Conservation (phyloP, 1,140 invertebrate species). For the Pachypsylla venusta region DNA sequence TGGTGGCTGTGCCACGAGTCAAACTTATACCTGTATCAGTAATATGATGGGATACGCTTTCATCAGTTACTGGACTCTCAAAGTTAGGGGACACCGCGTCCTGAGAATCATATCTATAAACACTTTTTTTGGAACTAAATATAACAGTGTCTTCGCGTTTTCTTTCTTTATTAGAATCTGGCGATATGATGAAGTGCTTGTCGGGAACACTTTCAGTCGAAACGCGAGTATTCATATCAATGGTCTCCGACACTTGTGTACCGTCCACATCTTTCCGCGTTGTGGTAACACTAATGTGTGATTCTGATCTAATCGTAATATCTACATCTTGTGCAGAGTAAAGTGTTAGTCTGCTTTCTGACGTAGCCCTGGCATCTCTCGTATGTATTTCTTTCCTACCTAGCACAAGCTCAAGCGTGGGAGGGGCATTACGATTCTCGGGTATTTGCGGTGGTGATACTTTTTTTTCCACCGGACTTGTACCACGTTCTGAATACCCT, state of each 20-base stretch:
- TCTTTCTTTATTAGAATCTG: constrained; percentile 24
- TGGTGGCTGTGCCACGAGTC: constrained; percentile 33
- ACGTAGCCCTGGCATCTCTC: constrained; percentile 33
- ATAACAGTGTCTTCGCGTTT: constrained; percentile 36
- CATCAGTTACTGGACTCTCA: constrained; percentile 33
- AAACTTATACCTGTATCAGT: constrained; percentile 37
- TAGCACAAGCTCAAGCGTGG: constrained; percentile 35
- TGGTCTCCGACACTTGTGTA: constrained; percentile 32
- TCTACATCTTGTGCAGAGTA: constrained; percentile 34
- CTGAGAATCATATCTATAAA: constrained; percentile 33
- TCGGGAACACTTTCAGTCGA: constrained; percentile 24
- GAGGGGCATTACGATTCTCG: constrained; percentile 20
- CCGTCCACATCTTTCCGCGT: constrained; percentile 29
- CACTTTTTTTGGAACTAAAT: constrained; percentile 34
- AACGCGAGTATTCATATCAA: constrained; percentile 32
- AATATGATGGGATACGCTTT: constrained; percentile 35
- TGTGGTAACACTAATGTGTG: constrained; percentile 35
- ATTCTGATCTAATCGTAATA: constrained; percentile 37
- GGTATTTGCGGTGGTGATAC: constrained; percentile 18
- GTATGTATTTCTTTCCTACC: constrained; percentile 36
- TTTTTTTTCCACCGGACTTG: constrained; percentile 31
- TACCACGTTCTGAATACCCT: constrained; percentile 20
- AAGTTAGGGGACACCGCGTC: constrained; percentile 27
- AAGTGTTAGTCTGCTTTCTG: constrained; percentile 35
- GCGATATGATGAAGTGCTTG: constrained; percentile 30